Conservation (phyloP, 2,113 vertebrate species). For the Epinephelus lanceolatus region DNA sequence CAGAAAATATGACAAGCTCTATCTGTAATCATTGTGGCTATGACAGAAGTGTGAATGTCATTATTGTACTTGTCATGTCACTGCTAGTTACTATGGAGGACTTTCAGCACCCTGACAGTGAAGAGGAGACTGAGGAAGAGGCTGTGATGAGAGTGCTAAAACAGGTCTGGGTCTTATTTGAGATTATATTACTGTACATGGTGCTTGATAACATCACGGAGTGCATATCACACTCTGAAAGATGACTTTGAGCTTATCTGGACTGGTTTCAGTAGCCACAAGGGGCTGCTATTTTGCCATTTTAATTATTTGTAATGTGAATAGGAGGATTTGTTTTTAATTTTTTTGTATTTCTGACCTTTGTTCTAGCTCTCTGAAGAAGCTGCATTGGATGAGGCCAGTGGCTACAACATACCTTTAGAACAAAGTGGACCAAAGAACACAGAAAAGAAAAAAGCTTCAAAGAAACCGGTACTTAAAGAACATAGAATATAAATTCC, state of each 20-base stretch:
- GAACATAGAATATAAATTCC: neutral
- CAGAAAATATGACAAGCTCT: neutral
- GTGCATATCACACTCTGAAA: neutral
- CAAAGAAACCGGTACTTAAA: constrained; percentile 72
- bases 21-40: neutral
- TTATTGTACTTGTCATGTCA: constrained; percentile 26
- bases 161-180: constrained; percentile 83
- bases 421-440: constrained; percentile 81
- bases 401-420: constrained; percentile 93
- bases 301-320: constrained; percentile 36
- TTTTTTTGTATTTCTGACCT: constrained; percentile 29
- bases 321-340: neutral
- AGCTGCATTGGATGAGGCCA: constrained; percentile 91
- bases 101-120: constrained; percentile 89
- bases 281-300: constrained; percentile 70
- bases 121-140: constrained; percentile 94
- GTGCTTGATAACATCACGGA: neutral
- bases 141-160: constrained; percentile 89
- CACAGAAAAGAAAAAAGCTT: constrained; percentile 63
- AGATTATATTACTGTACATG: neutral
- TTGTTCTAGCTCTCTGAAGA: constrained; percentile 91
- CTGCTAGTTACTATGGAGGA: constrained; percentile 88
- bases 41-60: neutral
- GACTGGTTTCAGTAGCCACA: constrained; percentile 40
- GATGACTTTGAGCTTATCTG: neutral